Base-by-base conservation (phyloP, 2,113 vertebrate genomes). In the Oreochromis aureus region DNA sequence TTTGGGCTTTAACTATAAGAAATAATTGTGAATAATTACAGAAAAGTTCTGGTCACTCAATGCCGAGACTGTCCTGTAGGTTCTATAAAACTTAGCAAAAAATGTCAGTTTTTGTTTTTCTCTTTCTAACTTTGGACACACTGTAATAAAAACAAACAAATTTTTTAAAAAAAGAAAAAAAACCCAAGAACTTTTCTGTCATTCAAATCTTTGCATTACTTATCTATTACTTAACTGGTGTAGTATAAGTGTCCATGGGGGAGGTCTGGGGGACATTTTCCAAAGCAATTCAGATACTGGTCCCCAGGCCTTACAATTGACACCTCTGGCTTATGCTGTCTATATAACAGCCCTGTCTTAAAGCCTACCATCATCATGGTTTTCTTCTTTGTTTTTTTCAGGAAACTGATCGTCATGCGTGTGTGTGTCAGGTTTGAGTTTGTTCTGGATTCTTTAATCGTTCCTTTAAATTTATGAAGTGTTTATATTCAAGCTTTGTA, bases 1-100 rank as follows among this genome's bases (percentile, higher is more conserved):
- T 66, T 66, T 66, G 61, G 61, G 18, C 32, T 66, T 66, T 36
- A 66, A 39, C 6, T 39, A 39, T 66, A 66, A 66, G 19, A 66
- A 39, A 7, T 66, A 66, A 66, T 39, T n/a, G 19, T 39, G 61
- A n/a, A 66, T n/a, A 66, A 66, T 39, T 66, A 39, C 6, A 39
- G 61, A 66, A 66, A 66, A 1, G 18, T 0, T 66, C 34, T 66
- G 61, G 34, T 10, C 39, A 18, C 61, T 66, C 4, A 6, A 7
- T 39, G 61, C 18, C 4, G 1, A 66, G 61, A 36, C 18, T 36
- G 18, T 36, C 61, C 19, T 66, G 61, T 13, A 66, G 61, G 6
- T 66, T 39, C 19, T 7, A 66, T 66, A 66, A 66, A 66, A 66
- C 61, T n/a, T 66, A 39, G 34, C 34, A 66, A 66, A 66, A 66